Evolutionary conservation across 2,888 invertebrate genomes (phyloP), one percentile per base, ranked within the genome.

Genomic region (Metallyticus violacea): DNA sequence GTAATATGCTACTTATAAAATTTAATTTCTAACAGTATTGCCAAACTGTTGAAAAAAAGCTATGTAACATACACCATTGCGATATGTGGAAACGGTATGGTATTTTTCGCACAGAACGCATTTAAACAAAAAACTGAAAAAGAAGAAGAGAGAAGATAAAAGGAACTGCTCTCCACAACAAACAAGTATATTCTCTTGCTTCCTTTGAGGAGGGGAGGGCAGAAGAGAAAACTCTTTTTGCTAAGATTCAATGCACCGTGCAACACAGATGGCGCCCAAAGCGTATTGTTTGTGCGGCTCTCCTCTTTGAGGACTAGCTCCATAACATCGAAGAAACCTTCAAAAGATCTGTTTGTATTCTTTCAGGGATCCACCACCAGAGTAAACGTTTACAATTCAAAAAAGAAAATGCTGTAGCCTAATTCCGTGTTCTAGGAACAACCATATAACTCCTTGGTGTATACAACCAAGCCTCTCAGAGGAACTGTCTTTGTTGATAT

Each of bases 281-380:
- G 22, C 27, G 28, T 77, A 83, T 83, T 83, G 83, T 83, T 77
- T 83, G 83, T 83, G 77, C 77, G 83, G 77, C 27, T 26, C 40
- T 28, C n/a, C 6, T 28, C 77, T 83, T 83, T 77, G 22, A 76
- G 77, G 77, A 83, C 77, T 77, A 82, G n/a, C 28, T 40, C n/a
- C n/a, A n/a, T n/a, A n/a, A n/a, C 25, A 81, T 1, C 28, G 29
- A 81, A 62, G 81, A 62, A 62, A 81, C 28, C 83, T 40, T 83
- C 77, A 83, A 83, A 83, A 83, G 83, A 83, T 77, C 28, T 83
- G 83, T 83, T 83, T 83, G 83, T 83, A 26, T 83, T 83, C 77
- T 83, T 77, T 81, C 26, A 22, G 77, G 27, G 76, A 83, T 40
- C 40, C 28, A 83, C 77, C 76, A 62, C 22, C 28, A 40, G 40